A percentile compares a stretch with the other conserved stretches of the same genome.
These are phyloP conservation scores for Cranoglanis bouderius DNA, from an alignment of 2,113 vertebrate genomes.

Conservation along the genomic window DNA sequence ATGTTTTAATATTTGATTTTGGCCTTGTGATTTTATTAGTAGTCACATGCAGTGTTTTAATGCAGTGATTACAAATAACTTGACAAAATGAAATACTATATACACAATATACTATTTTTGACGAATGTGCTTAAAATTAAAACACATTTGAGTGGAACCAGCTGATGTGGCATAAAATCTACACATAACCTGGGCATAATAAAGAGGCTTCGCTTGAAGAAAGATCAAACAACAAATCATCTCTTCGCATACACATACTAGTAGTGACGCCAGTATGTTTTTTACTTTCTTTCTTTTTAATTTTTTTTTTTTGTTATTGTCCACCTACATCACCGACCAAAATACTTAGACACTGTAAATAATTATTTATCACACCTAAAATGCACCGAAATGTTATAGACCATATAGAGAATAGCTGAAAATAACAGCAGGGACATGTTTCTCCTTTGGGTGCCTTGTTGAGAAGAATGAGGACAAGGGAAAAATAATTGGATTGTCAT, in stretches of 20 bases:
- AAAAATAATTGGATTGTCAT: conserved; percentile 36
- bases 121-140: neutral
- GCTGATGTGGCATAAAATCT: no score
- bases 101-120: neutral
- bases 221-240: neutral
- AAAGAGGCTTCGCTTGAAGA: neutral
- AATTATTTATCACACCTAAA: neutral
- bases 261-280: neutral
- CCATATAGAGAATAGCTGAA: neutral
- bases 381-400: neutral
- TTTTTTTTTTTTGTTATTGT: no score
- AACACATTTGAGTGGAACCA: no score
- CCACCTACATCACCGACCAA: neutral
- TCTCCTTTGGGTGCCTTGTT: neutral
- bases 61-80: neutral
- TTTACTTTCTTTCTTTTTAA: neutral
- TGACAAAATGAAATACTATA: neutral
- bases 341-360: neutral
- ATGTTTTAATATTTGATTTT: neutral
- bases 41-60: neutral
- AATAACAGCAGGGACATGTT: conserved; percentile 2
- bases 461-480: conserved; percentile 9
- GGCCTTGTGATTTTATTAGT: neutral
- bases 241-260: neutral
- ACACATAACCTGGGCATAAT: neutral